These are phyloP conservation scores for Cichladusa arquata DNA, from an alignment of 2,113 vertebrate species.

Conservation along the genomic window DNA sequence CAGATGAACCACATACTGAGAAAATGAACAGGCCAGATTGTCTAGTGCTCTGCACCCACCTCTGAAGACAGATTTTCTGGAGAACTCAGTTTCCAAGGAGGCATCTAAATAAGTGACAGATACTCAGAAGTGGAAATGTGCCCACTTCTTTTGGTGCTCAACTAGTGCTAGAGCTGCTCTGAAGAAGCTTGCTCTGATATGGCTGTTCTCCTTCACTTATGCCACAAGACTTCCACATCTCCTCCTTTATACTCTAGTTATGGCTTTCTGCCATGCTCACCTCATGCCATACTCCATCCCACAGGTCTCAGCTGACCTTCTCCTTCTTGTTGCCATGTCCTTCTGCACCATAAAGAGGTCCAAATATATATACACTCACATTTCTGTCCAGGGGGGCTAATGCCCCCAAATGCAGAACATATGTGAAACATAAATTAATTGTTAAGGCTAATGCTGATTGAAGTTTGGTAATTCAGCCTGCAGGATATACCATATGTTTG, in stretches of 20 bases:
- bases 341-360: not conserved
- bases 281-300: not conserved
- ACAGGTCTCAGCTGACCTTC: not conserved
- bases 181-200: not conserved
- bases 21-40: constrained; percentile 50
- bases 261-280: not conserved
- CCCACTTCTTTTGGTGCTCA: constrained; percentile 34
- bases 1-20: constrained; percentile 53
- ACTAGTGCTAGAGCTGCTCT: constrained; percentile 12
- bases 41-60: constrained; percentile 41
- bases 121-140: constrained; percentile 36
- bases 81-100: constrained; percentile 53
- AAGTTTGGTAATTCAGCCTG: constrained; percentile 39
- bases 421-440: constrained; percentile 43
- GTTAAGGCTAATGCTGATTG: constrained; percentile 40
- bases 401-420: constrained; percentile 10
- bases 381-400: not conserved
- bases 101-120: constrained; percentile 49
- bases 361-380: not conserved
- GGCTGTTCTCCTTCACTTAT: not conserved
- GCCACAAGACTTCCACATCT: not conserved
- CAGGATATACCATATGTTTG: constrained; percentile 57
- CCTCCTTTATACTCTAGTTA: not conserved
- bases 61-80: constrained; percentile 30
- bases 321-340: not conserved